Evolutionary conservation across 2,888 invertebrate species (phyloP).

Genomic region (Capitulum mitella): DNA sequence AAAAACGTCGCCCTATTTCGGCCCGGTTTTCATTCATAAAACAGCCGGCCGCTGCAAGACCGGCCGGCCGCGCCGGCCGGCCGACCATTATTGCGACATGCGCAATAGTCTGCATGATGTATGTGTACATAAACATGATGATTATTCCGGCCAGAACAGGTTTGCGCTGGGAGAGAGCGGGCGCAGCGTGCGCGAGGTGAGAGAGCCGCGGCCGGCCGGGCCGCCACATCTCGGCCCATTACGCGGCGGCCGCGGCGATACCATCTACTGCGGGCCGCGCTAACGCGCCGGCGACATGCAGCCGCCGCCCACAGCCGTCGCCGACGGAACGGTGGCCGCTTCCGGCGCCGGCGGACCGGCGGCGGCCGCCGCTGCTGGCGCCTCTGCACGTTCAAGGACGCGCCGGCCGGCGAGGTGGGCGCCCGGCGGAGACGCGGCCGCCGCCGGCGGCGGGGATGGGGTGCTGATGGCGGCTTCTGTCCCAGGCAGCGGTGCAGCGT

Average conservation of each 20-base stretch:
- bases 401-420: background rate
- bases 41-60: background rate
- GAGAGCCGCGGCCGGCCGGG: background rate
- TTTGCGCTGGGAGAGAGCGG: background rate
- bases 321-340: background rate
- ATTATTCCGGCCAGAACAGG: background rate
- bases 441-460: too few species aligned
- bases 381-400: background rate
- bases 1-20: background rate
- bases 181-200: background rate
- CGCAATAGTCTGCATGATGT: conserved; percentile 15
- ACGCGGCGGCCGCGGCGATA: background rate
- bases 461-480: too few species aligned
- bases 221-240: background rate
- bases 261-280: background rate
- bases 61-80: background rate
- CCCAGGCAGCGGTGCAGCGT: background rate
- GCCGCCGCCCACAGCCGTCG: background rate
- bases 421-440: too few species aligned
- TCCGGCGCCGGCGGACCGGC: background rate
- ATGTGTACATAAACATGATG: conserved; percentile 22
- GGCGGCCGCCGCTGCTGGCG: background rate
- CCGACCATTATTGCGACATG: conserved; percentile 2
- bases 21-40: conserved; percentile 19
- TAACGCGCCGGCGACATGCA: background rate